A percentile compares a stretch with the other conserved stretches of the same genome.
phyloP scores from a whole-genome alignment of 2,797 vertebrate genomes.

The Parauchenoglanis ngamensis region DNA sequence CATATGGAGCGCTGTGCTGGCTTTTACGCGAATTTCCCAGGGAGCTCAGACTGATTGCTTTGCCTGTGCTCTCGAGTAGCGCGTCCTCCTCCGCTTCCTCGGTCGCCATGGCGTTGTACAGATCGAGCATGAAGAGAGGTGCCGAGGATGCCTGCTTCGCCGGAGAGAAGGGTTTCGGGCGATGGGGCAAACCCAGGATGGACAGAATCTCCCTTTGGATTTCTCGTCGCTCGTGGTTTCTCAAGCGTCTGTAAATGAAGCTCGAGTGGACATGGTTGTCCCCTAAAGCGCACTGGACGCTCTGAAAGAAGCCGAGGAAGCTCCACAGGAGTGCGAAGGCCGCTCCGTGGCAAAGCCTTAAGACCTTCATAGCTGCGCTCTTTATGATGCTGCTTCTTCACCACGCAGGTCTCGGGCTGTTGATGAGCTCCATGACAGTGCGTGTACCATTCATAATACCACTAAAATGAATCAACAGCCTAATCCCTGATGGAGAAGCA shows the following conservation, averaged over 20 bases:
- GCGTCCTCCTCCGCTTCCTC: conserved; percentile 89
- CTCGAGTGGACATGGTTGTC: conserved; percentile 99
- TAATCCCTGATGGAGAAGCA: not conserved
- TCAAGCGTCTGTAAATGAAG: conserved; percentile 97
- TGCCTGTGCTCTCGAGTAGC: conserved; percentile 70
- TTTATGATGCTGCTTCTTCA: conserved; percentile 37
- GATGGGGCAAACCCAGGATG: conserved; percentile 96
- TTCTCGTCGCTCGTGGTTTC: conserved; percentile 96
- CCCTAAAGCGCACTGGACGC: conserved; percentile 84
- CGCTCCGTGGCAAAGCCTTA: conserved; percentile 74
- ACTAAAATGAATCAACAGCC: not conserved
- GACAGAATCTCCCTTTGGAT: conserved; percentile 99
- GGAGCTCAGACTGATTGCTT: conserved; percentile 22
- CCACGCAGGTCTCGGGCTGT: conserved; percentile 54
- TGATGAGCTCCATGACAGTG: conserved; percentile 43
- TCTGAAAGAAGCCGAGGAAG: conserved; percentile 84
- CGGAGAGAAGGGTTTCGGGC: conserved; percentile 95
- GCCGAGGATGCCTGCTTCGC: conserved; percentile 97
- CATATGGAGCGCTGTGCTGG: conserved; percentile 82
- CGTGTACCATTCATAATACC: conserved; percentile 28
- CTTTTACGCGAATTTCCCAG: conserved; percentile 72
- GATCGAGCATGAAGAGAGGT: conserved; percentile 98
- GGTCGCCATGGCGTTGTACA: conserved; percentile 97
- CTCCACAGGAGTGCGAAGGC: conserved; percentile 88
- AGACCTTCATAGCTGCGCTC: conserved; percentile 66